Evolutionary conservation across 2,797 vertebrate species (phyloP).

Genomic region (Hozukius guyotensis): DNA sequence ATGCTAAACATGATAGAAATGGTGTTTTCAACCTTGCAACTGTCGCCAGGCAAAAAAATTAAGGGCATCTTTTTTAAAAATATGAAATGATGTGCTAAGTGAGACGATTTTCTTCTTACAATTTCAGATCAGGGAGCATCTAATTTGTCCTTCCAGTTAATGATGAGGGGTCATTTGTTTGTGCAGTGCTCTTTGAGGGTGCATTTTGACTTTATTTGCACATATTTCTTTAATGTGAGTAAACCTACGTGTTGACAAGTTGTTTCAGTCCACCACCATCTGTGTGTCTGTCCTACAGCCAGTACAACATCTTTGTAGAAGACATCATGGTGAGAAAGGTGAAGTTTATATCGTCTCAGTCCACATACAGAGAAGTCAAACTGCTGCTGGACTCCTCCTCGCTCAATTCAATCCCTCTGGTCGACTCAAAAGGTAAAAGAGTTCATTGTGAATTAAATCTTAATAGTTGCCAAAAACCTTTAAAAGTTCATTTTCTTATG

Average conservation of each 20-base stretch:
- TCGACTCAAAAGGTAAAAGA: constrained; percentile 90
- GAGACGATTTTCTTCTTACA: background rate
- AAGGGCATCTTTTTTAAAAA: background rate
- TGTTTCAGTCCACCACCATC: background rate
- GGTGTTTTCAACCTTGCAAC: too few species aligned
- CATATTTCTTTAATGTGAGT: background rate
- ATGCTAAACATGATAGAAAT: background rate
- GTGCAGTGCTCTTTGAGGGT: background rate
- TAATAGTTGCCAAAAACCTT: background rate
- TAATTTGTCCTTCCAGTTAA: background rate
- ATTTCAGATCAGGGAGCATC: background rate
- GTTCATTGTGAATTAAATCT: rapidly evolving
- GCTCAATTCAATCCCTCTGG: constrained; percentile 90
- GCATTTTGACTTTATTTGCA: background rate
- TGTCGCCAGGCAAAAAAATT: background rate
- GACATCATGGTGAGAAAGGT: constrained; percentile 96
- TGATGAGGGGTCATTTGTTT: background rate
- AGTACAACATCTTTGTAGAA: constrained; percentile 95
- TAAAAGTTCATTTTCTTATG: background rate
- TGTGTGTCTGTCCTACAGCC: constrained; percentile 77
- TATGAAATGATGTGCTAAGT: background rate
- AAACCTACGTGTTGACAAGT: background rate
- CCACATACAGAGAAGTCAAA: constrained; percentile 88
- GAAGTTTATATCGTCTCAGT: constrained; percentile 89
- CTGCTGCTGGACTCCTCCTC: constrained; percentile 85